Evolutionary conservation across 2,797 vertebrate species (phyloP).

Genomic region (Cichlasoma orientale): DNA sequence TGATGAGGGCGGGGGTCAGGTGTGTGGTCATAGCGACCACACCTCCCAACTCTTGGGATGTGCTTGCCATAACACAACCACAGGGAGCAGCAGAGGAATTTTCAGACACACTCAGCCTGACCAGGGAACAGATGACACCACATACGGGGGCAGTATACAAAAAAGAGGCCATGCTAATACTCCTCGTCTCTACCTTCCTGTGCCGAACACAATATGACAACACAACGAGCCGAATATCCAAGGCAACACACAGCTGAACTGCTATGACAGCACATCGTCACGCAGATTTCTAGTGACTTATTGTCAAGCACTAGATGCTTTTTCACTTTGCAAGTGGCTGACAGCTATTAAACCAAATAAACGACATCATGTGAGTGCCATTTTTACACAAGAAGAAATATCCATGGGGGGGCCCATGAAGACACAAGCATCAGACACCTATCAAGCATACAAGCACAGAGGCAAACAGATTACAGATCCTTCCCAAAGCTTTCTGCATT

Average conservation of each 20-base stretch:
- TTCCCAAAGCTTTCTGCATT: slow-evolving; percentile 72
- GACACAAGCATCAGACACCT: slow-evolving; percentile 81
- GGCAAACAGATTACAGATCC: slow-evolving; percentile 74
- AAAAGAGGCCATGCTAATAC: slow-evolving; percentile 60
- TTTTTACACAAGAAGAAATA: slow-evolving; percentile 81
- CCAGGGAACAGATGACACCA: slow-evolving; percentile 75
- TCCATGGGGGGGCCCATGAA: slow-evolving; percentile 76
- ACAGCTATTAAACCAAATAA: slow-evolving; percentile 57
- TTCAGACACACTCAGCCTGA: slow-evolving; percentile 76
- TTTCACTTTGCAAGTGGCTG: slow-evolving; percentile 67
- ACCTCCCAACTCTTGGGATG: slow-evolving; percentile 69
- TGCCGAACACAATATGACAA: slow-evolving; percentile 73
- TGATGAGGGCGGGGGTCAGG: slow-evolving; percentile 66
- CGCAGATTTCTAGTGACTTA: slow-evolving; percentile 73
- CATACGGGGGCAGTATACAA: slow-evolving; percentile 67
- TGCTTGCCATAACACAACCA: slow-evolving; percentile 74
- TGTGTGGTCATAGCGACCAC: slow-evolving; percentile 61
- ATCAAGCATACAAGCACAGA: slow-evolving; percentile 81
- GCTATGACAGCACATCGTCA: slow-evolving; percentile 73
- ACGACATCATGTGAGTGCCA: slow-evolving; percentile 63
- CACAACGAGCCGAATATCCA: slow-evolving; percentile 68
- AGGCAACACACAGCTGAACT: slow-evolving; percentile 69
- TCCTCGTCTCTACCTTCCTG: slow-evolving; percentile 61
- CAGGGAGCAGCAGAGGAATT: slow-evolving; percentile 75
- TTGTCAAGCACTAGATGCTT: slow-evolving; percentile 68